A percentile compares a stretch with the other conserved stretches of the same genome.
phyloP scores from a whole-genome alignment of 2,113 vertebrate genomes.

The Calyptomena viridis region DNA sequence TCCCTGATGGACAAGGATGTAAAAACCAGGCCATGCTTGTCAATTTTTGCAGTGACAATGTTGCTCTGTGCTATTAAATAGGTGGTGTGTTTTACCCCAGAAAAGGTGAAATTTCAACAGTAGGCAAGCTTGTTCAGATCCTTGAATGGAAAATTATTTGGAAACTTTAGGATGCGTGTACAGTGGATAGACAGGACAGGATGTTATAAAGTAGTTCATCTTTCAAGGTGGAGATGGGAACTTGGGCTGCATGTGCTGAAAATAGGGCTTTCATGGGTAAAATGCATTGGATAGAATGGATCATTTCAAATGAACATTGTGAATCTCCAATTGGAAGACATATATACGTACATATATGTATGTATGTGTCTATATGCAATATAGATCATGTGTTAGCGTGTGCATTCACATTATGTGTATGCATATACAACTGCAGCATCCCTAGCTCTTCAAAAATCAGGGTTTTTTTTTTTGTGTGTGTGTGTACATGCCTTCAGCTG shows the following conservation, averaged over 20 bases:
- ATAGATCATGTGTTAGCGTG: background rate
- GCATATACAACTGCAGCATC: background rate
- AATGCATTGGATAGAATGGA: background rate
- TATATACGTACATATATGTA: background rate
- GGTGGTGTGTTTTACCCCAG: background rate
- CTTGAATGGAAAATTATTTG: background rate
- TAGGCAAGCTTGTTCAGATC: background rate
- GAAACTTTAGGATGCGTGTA: background rate
- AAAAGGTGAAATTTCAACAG: background rate
- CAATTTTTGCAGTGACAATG: background rate
- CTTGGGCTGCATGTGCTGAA: background rate
- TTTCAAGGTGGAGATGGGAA: background rate
- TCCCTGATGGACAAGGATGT: background rate
- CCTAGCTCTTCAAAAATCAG: background rate
- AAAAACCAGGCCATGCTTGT: background rate
- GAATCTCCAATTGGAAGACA: background rate
- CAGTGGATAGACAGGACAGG: background rate
- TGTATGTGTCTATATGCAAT: background rate
- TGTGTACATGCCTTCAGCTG: background rate
- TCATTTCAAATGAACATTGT: background rate
- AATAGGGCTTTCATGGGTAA: background rate
- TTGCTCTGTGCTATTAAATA: background rate
- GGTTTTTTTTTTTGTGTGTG: rapidly evolving
- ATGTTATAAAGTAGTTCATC: background rate
- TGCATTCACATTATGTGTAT: background rate